Base-by-base conservation (phyloP, 64 coral and sea anemone genomes). In the Astreopora myriophthalma region DNA sequence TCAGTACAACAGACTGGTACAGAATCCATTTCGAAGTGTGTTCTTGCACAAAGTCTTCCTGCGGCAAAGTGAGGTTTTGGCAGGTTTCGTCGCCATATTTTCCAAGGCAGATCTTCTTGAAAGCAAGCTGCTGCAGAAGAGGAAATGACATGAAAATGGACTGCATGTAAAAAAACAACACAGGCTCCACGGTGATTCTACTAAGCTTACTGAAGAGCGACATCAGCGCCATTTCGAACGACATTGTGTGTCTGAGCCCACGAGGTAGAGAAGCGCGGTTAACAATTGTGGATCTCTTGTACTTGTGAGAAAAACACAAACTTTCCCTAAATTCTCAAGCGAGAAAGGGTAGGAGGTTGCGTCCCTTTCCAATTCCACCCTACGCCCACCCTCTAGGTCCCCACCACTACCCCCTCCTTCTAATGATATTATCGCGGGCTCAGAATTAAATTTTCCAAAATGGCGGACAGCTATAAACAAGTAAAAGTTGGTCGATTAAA, bases 381-480 rank as follows among this genome's bases (percentile, higher is more conserved):
- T n/a, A n/a, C n/a, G n/a, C n/a, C n/a, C n/a, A n/a, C n/a, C n/a
- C n/a, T n/a, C n/a, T n/a, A n/a, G n/a, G n/a, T n/a, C n/a, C n/a
- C n/a, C n/a, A n/a, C n/a, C n/a, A n/a, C n/a, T n/a, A n/a, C n/a
- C n/a, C n/a, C n/a, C n/a, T n/a, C n/a, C n/a, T n/a, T n/a, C n/a
- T n/a, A n/a, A n/a, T n/a, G n/a, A n/a, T n/a, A n/a, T n/a, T 55
- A 49, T 67, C 57, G 26, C 85, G 28, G 51, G 83, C 68, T 86
- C 39, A 52, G 7, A 17, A 22, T 32, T 6, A 27, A n/a, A 57
- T 81, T 78, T 73, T 71, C 52, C 3, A 68, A 85, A 5, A 98
- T 98, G 96, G 94, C 96, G 25, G 96, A 86, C 37, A 83, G 34
- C 57, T 98, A 98, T 32, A 92, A 95, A 64, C 94, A 98, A 93